Evolutionary conservation across 37 sponge, comb jelly and placozoan species (phyloP).

Genomic region (Spongilla lacustris): DNA sequence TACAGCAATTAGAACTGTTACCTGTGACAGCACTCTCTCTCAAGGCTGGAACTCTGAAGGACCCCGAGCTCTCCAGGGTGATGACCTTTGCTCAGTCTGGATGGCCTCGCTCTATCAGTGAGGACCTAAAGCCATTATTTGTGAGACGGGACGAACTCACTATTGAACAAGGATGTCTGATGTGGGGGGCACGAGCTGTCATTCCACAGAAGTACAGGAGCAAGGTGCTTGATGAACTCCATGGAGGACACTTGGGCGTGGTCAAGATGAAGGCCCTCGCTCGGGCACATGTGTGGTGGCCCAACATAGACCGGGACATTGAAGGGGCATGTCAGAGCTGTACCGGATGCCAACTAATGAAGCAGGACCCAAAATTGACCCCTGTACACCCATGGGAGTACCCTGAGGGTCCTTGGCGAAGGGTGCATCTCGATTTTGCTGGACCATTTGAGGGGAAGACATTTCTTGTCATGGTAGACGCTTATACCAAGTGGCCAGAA

Average conservation of each 20-base stretch:
- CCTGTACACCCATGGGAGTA: conserved; percentile 15
- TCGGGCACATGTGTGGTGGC: too few relatives aligned
- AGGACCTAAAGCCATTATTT: conserved; percentile 6
- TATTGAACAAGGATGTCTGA: conserved; percentile 20
- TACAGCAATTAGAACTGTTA: background rate
- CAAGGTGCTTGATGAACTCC: conserved; percentile 20
- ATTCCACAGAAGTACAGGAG: conserved; percentile 1
- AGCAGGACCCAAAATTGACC: background rate
- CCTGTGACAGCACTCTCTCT: conserved; percentile 7
- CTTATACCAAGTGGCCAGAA: conserved; percentile 51
- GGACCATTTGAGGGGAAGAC: conserved; percentile 20
- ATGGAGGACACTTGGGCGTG: too few relatives aligned
- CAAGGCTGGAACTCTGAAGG: conserved; percentile 1
- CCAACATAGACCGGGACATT: conserved; percentile 15
- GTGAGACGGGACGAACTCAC: conserved; percentile 7
- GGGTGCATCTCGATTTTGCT: conserved; percentile 6
- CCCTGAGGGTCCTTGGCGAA: background rate
- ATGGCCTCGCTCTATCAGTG: conserved; percentile 3
- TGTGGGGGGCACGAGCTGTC: conserved; percentile 33
- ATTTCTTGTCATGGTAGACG: conserved; percentile 34
- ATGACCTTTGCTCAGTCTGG: background rate
- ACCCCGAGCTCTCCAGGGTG: conserved; percentile 14
- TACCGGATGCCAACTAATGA: background rate
- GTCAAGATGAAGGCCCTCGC: too few relatives aligned
- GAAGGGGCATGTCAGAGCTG: conserved; percentile 8